Evolutionary conservation across 2,797 vertebrate genomes (phyloP), one percentile per base, ranked within the genome.

Genomic region (Acomys russatus): DNA sequence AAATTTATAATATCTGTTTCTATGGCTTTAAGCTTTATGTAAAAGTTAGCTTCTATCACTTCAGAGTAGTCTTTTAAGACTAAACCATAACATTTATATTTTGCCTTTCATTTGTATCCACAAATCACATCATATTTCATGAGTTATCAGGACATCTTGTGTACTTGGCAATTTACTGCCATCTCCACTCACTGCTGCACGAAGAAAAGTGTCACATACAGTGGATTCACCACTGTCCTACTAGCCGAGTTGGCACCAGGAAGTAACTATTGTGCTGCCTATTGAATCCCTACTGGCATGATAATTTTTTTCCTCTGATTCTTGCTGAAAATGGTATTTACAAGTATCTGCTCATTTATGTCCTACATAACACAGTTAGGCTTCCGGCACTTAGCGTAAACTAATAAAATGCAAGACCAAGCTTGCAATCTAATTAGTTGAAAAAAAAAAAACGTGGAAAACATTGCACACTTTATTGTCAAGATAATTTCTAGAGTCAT

Each of bases 391-490:
- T 97, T 93, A 96, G 97, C 95, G 98, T 98, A 98, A 98, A 76
- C 92, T 97, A 98, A 97, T 95, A 97, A 97, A 74, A 96, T 77
- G 92, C 96, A 97, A 96, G 94, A 97, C 96, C 74, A 98, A 97
- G 96, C n/a, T 96, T 84, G 89, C 97, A 97, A 98, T 97, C 92
- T 90, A 98, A 98, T 98, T 98, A 98, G 96, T 70, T 97, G 98
- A 98, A 98, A 98, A 98, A 93, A 98, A 93, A 98, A 98, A 98
- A 44, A 44, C 44, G 15, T 98, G 98, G 98, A 98, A 98, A 98
- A 98, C 97, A 98, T 97, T 98, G 95, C 98, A 98, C 98, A 98
- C 99, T 99, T 98, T 98, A 98, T 98, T 98, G 98, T 98, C 90
- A 98, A 97, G 98, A 98, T 97, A 97, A 98, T 98, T 98, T 97